Percentiles rank a stretch among this genome's conserved stretches.
Conservation (phyloP, 2,113 vertebrate genomes). For the Nanorana parkeri region DNA sequence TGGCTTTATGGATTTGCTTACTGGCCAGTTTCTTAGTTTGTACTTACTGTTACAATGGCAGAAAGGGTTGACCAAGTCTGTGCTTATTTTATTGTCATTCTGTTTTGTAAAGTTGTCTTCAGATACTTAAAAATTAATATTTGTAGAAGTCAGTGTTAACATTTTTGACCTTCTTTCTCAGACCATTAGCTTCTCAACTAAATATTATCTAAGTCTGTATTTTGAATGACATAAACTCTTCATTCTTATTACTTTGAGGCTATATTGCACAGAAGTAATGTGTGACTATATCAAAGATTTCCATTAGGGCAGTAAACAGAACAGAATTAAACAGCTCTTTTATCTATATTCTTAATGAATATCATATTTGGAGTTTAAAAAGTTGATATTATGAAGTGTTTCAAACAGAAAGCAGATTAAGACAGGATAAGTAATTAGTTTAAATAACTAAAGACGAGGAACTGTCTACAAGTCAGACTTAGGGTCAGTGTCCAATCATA, state of each 20-base stretch:
- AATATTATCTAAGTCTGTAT: slow-evolving; percentile 64
- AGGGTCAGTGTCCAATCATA: slow-evolving; percentile 57
- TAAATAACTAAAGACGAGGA: slow-evolving; percentile 68
- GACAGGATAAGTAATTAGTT: slow-evolving; percentile 60
- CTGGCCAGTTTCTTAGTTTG: too few species aligned
- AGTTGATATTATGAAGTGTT: slow-evolving; percentile 66
- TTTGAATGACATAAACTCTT: slow-evolving; percentile 61
- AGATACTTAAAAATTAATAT: slow-evolving; percentile 53
- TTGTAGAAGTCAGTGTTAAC: slow-evolving; percentile 60
- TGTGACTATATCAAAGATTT: slow-evolving; percentile 68
- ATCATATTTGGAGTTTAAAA: slow-evolving; percentile 69
- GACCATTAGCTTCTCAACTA: slow-evolving; percentile 61
- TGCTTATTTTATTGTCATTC: too few species aligned
- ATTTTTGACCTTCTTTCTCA: slow-evolving; percentile 57
- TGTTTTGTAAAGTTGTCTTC: background rate
- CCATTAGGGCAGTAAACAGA: slow-evolving; percentile 69
- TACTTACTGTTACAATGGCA: too few species aligned
- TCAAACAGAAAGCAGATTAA: slow-evolving; percentile 71
- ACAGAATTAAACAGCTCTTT: slow-evolving; percentile 68
- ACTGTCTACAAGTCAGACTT: slow-evolving; percentile 60
- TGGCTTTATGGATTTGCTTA: too few species aligned
- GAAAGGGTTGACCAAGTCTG: too few species aligned
- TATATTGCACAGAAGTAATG: slow-evolving; percentile 68
- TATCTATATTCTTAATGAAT: slow-evolving; percentile 72
- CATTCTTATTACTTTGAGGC: slow-evolving; percentile 62